Conservation (phyloP, 2,797 vertebrate species). For the Borostomias antarcticus region DNA sequence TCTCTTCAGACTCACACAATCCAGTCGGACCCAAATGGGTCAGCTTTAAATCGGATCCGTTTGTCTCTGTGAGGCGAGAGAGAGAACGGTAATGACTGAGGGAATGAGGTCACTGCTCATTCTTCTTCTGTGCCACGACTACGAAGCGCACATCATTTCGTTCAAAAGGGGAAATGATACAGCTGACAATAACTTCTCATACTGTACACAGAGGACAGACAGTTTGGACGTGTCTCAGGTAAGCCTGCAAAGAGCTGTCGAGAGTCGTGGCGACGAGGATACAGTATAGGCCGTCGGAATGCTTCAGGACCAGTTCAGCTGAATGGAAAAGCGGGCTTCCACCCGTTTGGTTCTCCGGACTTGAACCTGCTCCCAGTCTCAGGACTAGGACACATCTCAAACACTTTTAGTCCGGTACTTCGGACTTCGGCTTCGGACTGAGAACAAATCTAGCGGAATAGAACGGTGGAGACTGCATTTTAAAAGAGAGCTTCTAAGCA, state of each 20-base stretch:
- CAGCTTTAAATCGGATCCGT: slow-evolving; percentile 13
- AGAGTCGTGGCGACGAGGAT: too few relatives aligned
- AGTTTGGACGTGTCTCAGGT: too few relatives aligned
- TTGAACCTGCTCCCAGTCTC: neutral
- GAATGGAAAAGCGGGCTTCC: too few relatives aligned
- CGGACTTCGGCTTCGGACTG: neutral
- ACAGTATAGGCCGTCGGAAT: too few relatives aligned
- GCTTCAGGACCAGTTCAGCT: too few relatives aligned
- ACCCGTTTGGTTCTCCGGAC: too few relatives aligned
- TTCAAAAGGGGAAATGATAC: too few relatives aligned
- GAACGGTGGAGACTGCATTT: neutral
- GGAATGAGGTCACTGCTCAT: neutral
- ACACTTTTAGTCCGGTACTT: neutral
- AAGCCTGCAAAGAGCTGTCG: too few relatives aligned
- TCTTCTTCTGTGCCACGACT: neutral
- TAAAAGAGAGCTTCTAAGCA: neutral
- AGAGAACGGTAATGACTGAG: neutral
- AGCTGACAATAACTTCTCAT: too few relatives aligned
- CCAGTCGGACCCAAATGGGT: slow-evolving; percentile 11
- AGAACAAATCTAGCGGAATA: neutral
- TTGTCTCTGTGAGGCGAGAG: neutral
- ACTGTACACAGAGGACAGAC: too few relatives aligned
- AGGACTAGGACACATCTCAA: too few relatives aligned
- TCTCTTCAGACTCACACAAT: slow-evolving; percentile 22
- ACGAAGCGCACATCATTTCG: neutral